These are phyloP conservation scores for Abscondita cerata DNA, from an alignment of 2,888 invertebrate genomes.

Conservation along the genomic window DNA sequence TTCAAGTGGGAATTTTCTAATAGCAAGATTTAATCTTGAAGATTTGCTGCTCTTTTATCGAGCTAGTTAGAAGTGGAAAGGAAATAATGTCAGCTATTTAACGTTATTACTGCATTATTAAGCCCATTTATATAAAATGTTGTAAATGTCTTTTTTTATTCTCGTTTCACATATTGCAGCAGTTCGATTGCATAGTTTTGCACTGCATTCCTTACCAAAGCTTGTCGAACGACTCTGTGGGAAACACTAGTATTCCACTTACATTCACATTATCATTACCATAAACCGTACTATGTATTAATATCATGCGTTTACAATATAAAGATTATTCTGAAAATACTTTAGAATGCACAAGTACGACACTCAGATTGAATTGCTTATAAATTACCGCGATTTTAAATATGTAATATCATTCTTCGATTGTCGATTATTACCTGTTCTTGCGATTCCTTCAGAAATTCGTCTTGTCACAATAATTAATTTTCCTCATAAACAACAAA, in stretches of 20 bases:
- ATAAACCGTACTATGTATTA: slow-evolving; percentile 27
- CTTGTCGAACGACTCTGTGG: slow-evolving; percentile 27
- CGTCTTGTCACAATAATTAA: too few relatives aligned
- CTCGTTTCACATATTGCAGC: slow-evolving; percentile 20
- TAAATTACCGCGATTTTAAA: too few relatives aligned
- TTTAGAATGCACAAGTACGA: slow-evolving; percentile 5
- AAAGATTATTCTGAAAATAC: slow-evolving; percentile 7
- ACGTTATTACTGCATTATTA: slow-evolving; percentile 32
- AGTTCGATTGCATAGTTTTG: slow-evolving; percentile 29
- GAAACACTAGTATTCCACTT: slow-evolving; percentile 26
- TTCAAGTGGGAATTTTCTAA: slow-evolving; percentile 44
- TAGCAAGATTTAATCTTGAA: slow-evolving; percentile 37
- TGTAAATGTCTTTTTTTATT: slow-evolving; percentile 19
- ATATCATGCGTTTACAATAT: slow-evolving; percentile 25
- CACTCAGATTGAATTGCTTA: too few relatives aligned
- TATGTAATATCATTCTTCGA: too few relatives aligned
- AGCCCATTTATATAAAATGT: slow-evolving; percentile 30
- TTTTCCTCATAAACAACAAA: too few relatives aligned
- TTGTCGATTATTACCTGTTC: too few relatives aligned
- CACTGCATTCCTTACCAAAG: slow-evolving; percentile 22
- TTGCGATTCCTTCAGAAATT: too few relatives aligned
- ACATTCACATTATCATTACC: slow-evolving; percentile 26
- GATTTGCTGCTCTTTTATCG: slow-evolving; percentile 35
- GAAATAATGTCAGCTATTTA: slow-evolving; percentile 39
- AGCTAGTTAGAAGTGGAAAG: slow-evolving; percentile 36